phyloP scores from a whole-genome alignment of 2,797 vertebrate genomes.

The Acanthurus lineatus region DNA sequence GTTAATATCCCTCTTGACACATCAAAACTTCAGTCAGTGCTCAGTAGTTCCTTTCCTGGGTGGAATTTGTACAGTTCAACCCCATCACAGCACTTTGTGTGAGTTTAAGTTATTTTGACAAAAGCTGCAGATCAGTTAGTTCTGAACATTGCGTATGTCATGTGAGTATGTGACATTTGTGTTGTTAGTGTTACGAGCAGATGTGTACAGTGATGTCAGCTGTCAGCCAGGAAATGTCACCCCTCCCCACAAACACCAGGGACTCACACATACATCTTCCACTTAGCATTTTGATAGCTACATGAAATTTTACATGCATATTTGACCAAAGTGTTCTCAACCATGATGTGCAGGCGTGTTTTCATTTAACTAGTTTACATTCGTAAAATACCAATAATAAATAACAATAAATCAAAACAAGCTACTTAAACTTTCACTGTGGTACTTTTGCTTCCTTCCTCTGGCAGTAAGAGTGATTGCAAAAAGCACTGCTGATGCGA shows the following conservation, averaged over 20 bases:
- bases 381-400: not conserved
- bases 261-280: slow-evolving; percentile 13
- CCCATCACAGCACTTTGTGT: not conserved
- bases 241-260: slow-evolving; percentile 2
- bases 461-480: too few species aligned
- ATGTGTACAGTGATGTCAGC: slow-evolving; percentile 15
- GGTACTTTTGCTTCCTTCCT: too few species aligned
- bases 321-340: slow-evolving; percentile 13
- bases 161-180: slow-evolving; percentile 25
- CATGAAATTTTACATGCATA: not conserved
- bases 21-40: slow-evolving; percentile 20
- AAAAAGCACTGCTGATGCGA: too few species aligned
- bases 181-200: slow-evolving; percentile 30
- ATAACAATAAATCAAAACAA: too few species aligned
- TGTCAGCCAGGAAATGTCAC: slow-evolving; percentile 26
- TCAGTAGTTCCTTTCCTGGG: slow-evolving; percentile 1
- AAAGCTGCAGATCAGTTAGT: not conserved
- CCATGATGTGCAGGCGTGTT: not conserved
- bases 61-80: slow-evolving; percentile 12
- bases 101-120: not conserved
- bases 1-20: slow-evolving; percentile 25
- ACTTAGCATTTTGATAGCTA: not conserved
- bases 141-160: slow-evolving; percentile 8
- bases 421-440: too few species aligned
- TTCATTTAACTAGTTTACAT: not conserved